Evolutionary conservation across 2,888 invertebrate species (phyloP).

Genomic region (Sceliomorpha sp.): DNA sequence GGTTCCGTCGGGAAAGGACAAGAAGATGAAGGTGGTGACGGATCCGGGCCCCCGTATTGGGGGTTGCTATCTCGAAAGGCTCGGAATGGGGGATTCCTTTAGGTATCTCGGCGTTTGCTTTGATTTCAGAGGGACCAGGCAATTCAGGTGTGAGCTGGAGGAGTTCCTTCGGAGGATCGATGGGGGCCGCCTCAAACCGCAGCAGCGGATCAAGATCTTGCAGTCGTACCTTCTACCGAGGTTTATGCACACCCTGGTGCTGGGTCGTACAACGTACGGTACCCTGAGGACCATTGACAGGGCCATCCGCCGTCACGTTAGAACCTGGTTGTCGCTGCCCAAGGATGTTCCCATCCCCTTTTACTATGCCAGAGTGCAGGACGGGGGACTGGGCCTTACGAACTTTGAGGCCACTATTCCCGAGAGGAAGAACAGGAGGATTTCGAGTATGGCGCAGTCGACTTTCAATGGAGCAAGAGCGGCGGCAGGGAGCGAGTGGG

Average conservation of each 20-base stretch:
- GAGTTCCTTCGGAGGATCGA: not conserved
- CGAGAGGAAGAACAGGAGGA: no score
- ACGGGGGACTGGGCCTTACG: no score
- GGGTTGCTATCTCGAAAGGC: not conserved
- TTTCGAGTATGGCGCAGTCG: no score
- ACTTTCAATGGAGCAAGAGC: no score
- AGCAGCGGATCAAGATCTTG: slow-evolving; percentile 44
- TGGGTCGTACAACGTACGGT: slow-evolving; percentile 4
- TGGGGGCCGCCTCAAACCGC: slow-evolving; percentile 40
- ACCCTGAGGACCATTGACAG: slow-evolving; percentile 60
- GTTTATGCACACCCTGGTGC: slow-evolving; percentile 1
- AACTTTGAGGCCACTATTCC: no score
- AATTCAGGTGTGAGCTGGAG: not conserved
- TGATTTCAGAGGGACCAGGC: slow-evolving; percentile 20
- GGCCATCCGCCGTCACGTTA: no score
- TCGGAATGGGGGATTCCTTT: not conserved
- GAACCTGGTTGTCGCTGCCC: no score
- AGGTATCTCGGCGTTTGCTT: slow-evolving; percentile 21
- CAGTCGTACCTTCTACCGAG: slow-evolving; percentile 4
- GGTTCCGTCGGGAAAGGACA: not conserved
- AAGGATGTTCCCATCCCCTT: no score
- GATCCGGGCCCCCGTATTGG: no score
- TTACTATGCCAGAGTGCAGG: no score
- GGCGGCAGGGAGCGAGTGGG: no score
- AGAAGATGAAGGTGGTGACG: not conserved